These are phyloP conservation scores for Trichonephila inaurata DNA, from an alignment of 1,140 invertebrate species.

Conservation along the genomic window DNA sequence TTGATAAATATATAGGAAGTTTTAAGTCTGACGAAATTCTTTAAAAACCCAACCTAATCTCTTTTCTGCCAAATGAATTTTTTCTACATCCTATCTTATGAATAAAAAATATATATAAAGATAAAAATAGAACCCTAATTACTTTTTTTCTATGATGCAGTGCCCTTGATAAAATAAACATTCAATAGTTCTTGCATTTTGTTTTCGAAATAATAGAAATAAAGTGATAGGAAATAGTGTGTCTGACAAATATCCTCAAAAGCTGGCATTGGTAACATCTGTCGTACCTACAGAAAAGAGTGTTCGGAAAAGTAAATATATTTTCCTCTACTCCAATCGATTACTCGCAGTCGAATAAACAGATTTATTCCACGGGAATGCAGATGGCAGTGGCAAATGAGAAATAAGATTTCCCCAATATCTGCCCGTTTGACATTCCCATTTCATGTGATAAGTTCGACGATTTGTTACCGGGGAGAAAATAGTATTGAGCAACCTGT, in stretches of 20 bases:
- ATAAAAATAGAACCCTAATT: background rate
- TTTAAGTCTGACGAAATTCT: no score
- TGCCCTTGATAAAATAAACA: background rate
- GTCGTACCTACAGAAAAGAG: background rate
- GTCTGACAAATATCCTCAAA: background rate
- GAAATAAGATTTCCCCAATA: background rate
- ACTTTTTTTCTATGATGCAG: background rate
- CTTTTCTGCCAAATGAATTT: no score
- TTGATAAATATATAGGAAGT: no score
- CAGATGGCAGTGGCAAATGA: conserved; percentile 21
- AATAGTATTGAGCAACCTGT: background rate
- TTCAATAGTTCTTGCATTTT: background rate
- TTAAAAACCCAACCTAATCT: no score
- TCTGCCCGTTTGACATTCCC: background rate
- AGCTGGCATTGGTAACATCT: background rate
- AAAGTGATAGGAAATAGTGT: background rate
- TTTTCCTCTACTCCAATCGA: background rate
- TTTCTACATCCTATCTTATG: no score
- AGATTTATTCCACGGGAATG: conserved; percentile 18
- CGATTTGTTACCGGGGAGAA: background rate
- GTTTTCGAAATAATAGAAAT: background rate
- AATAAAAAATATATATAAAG: background rate
- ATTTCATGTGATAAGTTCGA: background rate
- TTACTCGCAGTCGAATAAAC: conserved; percentile 24
- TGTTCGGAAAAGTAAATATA: background rate